Evolutionary conservation across 2,113 vertebrate species (phyloP).

Genomic region (Ailurus styani): DNA sequence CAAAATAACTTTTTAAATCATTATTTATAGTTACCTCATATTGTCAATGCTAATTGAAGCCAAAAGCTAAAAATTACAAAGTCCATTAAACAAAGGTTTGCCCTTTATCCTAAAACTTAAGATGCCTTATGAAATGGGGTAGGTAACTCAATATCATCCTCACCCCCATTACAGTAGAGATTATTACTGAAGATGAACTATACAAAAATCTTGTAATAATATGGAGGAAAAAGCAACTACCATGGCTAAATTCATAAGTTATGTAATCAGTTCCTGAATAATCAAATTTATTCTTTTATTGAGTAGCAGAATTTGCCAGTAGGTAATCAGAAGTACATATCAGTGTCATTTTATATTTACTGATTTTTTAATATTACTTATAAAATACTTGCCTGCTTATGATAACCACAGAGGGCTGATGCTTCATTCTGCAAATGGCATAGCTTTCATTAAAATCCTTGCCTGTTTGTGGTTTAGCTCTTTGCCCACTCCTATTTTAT

Average conservation of each 20-base stretch:
- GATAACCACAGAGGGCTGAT: neutral
- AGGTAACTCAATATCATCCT: neutral
- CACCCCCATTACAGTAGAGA: neutral
- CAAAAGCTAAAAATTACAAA: neutral
- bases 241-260: neutral
- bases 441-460: neutral
- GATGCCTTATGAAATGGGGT: neutral
- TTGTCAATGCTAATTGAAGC: neutral
- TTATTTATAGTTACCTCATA: neutral
- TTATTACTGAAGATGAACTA: neutral
- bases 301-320: neutral
- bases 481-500: neutral
- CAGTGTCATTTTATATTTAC: slow-evolving; percentile 33
- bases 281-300: slow-evolving; percentile 26
- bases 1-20: neutral
- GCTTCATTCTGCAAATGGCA: slow-evolving; percentile 18
- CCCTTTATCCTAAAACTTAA: neutral
- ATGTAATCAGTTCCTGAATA: neutral
- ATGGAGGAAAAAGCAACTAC: neutral
- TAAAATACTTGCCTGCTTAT: neutral
- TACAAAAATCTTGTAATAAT: neutral
- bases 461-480: neutral
- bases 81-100: neutral
- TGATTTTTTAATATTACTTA: neutral
- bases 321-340: neutral